Base-by-base conservation (phyloP, 1,140 invertebrate species). In the Lasioglossum albipes region DNA sequence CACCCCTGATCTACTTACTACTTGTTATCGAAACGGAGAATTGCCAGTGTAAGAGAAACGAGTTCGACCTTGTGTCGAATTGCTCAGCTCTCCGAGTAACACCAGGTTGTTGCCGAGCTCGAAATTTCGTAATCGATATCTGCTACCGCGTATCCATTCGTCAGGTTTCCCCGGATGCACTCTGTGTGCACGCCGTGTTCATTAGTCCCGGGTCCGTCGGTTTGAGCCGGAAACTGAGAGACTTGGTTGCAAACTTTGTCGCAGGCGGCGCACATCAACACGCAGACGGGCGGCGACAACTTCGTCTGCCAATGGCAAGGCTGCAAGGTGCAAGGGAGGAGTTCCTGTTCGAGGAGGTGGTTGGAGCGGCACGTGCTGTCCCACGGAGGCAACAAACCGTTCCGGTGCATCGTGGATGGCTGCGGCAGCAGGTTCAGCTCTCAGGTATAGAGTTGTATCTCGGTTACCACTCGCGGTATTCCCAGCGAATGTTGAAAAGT, bases 351-450 rank as follows among this genome's bases (percentile, higher is more conserved):
- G 13, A 94, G 97, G 67, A 95, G 97, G 61, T 99, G 98, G 98
- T 93, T 99, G 57, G 97, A 99, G 90, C 94, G 98, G 57, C 98
- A 99, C 94, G 97, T 99, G 41, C 93, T 98, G 49, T 96, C 96
- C 2, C 98, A 99, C 91, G 97, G 97, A 79, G 98, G 98, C 45
- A 98, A 97, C 90, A 99, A 99, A 91, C 98, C 98, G 41, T 99
- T 98, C 93, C 96, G 97, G 87, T 99, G 98, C 93, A 99, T 99
- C 90, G 97, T 99, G 82, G 97, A 98, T 84, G 96, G 97, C 73
- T 99, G 98, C 93, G 97, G 97, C 59, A 95, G 96, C 89, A 95
- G 97, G 88, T 99, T 99, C 91, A 97, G 97, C 86, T 97, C 97
- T 79, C 98, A 98, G 96, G 97, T 98, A 93, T 36, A 49, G 72